Percentiles rank a stretch among this genome's conserved stretches.
These are phyloP conservation scores for Alethe diademata DNA, from an alignment of 2,113 vertebrate species.

Conservation along the genomic window DNA sequence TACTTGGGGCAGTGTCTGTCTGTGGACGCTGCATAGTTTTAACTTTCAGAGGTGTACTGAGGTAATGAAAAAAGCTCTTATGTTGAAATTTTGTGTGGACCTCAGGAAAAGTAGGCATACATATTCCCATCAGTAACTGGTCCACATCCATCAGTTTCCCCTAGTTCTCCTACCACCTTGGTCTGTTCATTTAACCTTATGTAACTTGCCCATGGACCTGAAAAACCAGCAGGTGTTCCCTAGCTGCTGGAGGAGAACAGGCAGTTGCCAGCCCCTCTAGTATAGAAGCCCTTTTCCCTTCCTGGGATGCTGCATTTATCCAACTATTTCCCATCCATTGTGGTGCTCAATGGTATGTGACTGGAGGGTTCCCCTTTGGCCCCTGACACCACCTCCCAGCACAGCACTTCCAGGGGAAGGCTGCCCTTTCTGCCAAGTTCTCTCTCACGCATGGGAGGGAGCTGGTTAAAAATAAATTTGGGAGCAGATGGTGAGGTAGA, in stretches of 20 bases:
- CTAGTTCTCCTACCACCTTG: neutral
- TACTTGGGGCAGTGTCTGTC: neutral
- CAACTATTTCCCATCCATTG: neutral
- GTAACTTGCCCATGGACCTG: neutral
- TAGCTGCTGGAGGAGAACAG: neutral
- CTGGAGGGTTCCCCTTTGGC: fast-evolving
- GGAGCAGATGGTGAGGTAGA: conserved; percentile 69
- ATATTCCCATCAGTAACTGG: neutral
- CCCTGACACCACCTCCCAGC: neutral
- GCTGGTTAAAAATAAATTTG: conserved; percentile 67
- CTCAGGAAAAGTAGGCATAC: neutral
- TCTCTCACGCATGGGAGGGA: neutral
- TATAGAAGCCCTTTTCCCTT: neutral
- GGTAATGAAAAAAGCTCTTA: neutral
- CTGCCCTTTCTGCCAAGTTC: neutral
- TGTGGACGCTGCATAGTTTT: fast-evolving
- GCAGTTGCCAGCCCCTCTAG: neutral
- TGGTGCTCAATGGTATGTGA: neutral
- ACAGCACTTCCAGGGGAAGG: neutral
- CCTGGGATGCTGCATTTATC: neutral
- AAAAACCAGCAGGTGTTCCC: fast-evolving
- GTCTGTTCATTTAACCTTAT: neutral
- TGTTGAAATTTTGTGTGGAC: neutral
- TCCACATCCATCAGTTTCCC: neutral
- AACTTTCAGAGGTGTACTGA: neutral